These are phyloP conservation scores for Mastomys natalensis DNA, from an alignment of 2,113 vertebrate species.

Conservation along the genomic window DNA sequence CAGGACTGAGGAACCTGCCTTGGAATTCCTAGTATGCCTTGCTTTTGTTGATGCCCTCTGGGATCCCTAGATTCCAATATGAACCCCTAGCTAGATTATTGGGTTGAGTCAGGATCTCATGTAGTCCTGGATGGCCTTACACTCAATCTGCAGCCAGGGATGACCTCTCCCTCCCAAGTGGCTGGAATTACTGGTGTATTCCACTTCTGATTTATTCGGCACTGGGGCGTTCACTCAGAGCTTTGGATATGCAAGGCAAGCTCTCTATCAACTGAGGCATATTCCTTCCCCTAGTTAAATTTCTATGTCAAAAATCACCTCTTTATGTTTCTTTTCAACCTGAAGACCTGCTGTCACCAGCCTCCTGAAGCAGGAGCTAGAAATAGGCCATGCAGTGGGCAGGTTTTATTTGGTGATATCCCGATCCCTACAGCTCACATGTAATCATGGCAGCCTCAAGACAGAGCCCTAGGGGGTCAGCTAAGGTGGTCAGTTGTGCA, in stretches of 20 bases:
- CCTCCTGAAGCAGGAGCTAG: not conserved
- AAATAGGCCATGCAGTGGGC: not conserved
- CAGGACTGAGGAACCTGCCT: not conserved
- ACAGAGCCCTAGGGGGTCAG: fast-evolving
- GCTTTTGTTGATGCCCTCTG: not conserved
- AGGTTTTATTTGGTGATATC: fast-evolving
- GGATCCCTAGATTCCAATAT: not conserved
- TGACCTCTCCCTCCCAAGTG: not conserved
- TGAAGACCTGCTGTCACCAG: not conserved
- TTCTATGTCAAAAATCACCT: not conserved
- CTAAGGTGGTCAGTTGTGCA: not conserved
- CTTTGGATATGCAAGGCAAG: not conserved
- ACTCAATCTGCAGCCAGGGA: not conserved
- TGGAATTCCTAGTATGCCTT: not conserved
- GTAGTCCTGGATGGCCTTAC: not conserved
- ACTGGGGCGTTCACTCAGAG: not conserved
- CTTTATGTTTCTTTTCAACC: not conserved
- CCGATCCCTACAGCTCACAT: fast-evolving
- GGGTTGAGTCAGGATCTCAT: not conserved
- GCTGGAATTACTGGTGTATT: not conserved
- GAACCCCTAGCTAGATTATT: not conserved
- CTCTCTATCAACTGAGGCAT: not conserved
- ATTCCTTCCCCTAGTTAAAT: not conserved
- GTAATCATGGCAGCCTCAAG: not conserved
- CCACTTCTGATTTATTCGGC: not conserved